Evolutionary conservation across 1,140 invertebrate species (phyloP).

Genomic region (Homalodisca vitripennis): DNA sequence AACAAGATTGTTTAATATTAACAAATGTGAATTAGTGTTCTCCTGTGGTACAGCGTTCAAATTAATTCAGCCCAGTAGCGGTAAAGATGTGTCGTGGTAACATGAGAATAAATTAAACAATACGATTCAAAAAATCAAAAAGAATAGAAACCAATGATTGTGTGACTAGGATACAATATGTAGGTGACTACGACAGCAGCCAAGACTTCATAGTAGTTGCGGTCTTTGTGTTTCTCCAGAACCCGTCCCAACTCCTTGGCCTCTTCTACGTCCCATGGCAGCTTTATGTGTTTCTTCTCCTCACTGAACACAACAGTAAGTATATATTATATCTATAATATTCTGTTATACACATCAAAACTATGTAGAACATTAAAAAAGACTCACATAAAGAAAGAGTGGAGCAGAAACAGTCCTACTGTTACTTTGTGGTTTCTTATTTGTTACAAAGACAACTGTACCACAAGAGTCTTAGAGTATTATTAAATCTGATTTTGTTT

Average conservation of each 20-base stretch:
- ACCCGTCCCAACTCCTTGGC: slow-evolving; percentile 92
- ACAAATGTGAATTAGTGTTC: too few relatives aligned
- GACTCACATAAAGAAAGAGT: not conserved
- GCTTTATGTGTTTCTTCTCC: slow-evolving; percentile 85
- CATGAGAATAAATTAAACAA: too few relatives aligned
- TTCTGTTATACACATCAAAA: not conserved
- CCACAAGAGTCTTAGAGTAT: too few relatives aligned
- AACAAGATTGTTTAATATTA: too few relatives aligned
- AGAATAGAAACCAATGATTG: too few relatives aligned
- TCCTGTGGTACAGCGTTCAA: too few relatives aligned
- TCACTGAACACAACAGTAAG: slow-evolving; percentile 63
- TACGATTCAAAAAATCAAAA: too few relatives aligned
- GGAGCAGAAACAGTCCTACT: not conserved
- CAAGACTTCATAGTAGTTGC: slow-evolving; percentile 91
- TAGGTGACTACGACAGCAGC: slow-evolving; percentile 88
- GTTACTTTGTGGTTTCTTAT: not conserved
- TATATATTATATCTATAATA: not conserved
- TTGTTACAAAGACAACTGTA: too few relatives aligned
- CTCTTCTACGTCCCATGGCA: slow-evolving; percentile 94
- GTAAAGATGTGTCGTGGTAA: too few relatives aligned
- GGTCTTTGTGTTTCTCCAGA: slow-evolving; percentile 90
- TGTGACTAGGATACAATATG: slow-evolving; percentile 99
- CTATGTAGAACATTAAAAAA: not conserved
- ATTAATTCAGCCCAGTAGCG: too few relatives aligned
- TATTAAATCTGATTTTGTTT: too few relatives aligned